Evolutionary conservation across 2,797 vertebrate species (phyloP).

Genomic region (Columba guinea): DNA sequence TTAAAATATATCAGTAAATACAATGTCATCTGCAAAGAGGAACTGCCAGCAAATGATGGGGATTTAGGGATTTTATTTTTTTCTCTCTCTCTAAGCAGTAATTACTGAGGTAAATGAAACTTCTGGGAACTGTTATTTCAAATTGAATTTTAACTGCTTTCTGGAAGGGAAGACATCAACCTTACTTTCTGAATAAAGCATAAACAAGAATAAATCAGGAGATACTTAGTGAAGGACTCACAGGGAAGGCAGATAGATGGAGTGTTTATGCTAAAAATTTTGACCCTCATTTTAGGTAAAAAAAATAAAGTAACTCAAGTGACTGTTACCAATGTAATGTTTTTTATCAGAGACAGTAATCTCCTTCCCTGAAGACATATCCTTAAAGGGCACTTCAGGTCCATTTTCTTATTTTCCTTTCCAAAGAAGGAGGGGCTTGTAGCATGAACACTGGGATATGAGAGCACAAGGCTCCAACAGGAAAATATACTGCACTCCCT

Average conservation of each 20-base stretch:
- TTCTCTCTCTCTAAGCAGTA: not conserved
- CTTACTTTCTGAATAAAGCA: not conserved
- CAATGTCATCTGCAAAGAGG: not conserved
- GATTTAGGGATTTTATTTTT: not conserved
- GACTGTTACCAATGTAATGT: not conserved
- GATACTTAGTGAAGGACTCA: not conserved
- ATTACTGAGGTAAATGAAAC: conserved; percentile 51
- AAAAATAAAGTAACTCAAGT: not conserved
- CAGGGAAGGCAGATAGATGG: not conserved
- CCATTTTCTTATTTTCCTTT: not conserved
- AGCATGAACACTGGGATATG: not conserved
- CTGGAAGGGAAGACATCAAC: not conserved
- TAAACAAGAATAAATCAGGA: not conserved
- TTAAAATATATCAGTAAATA: conserved; percentile 52
- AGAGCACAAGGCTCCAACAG: not conserved
- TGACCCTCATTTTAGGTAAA: not conserved
- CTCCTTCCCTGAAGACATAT: not conserved
- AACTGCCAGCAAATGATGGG: not conserved
- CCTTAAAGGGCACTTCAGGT: not conserved
- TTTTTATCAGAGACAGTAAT: not conserved
- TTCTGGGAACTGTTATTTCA: conserved; percentile 29
- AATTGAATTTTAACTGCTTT: conserved; percentile 35
- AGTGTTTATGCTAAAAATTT: not conserved
- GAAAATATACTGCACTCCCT: not conserved
- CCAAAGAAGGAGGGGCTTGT: not conserved